phyloP scores from a whole-genome alignment of 2,113 vertebrate genomes.

The Diphyllodes magnificus region DNA sequence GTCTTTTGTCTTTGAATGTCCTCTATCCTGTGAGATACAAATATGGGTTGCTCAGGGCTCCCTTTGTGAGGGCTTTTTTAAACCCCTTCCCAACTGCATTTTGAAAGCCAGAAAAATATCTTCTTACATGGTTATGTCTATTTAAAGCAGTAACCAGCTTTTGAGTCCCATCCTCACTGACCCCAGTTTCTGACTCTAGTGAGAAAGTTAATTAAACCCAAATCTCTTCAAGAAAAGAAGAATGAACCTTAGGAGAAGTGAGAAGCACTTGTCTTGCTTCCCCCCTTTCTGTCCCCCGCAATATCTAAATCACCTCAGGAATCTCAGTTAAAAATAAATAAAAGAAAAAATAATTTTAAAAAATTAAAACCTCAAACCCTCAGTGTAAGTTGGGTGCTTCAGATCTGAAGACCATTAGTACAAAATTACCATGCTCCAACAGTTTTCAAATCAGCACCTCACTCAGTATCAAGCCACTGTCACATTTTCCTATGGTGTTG shows the following conservation, averaged over 20 bases:
- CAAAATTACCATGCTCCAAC: neutral
- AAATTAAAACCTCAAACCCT: neutral
- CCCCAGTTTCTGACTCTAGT: neutral
- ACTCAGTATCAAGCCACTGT: neutral
- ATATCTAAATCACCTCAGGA: neutral
- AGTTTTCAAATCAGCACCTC: neutral
- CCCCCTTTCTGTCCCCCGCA: rapidly evolving
- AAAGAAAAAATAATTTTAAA: neutral
- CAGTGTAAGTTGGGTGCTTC: neutral
- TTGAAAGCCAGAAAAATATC: neutral
- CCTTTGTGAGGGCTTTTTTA: neutral
- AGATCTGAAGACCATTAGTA: neutral
- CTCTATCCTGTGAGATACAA: neutral
- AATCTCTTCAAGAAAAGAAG: neutral
- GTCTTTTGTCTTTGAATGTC: neutral
- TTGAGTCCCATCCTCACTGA: neutral
- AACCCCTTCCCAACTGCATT: neutral
- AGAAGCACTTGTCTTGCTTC: neutral
- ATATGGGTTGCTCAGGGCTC: neutral
- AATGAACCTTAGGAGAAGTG: neutral
- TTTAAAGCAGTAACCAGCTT: neutral
- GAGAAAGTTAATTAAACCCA: neutral
- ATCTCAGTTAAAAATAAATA: neutral
- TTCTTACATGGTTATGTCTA: neutral
- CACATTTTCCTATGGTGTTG: neutral